Evolutionary conservation across 1,140 invertebrate genomes (phyloP).

Genomic region (Panonychus citri): DNA sequence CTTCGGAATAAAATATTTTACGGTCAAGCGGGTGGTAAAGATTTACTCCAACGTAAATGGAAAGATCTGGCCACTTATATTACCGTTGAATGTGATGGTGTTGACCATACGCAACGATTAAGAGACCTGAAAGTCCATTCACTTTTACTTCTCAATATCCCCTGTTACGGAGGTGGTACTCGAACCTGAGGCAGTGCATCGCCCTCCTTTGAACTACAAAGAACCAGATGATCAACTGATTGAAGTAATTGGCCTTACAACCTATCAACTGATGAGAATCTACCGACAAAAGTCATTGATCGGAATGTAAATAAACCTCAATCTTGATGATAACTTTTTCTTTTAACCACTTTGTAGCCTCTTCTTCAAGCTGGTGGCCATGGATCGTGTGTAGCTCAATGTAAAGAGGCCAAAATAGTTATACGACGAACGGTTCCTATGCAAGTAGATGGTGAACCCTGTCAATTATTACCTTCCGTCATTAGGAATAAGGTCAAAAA

Average conservation of each 20-base stretch:
- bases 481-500: conserved; percentile 64
- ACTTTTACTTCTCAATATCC: conserved; percentile 84
- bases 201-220: conserved; percentile 39
- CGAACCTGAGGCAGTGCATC: conserved; percentile 67
- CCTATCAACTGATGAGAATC: conserved; percentile 73
- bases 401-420: conserved; percentile 58
- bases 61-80: conserved; percentile 78
- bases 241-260: conserved; percentile 89
- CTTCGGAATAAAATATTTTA: conserved; percentile 94
- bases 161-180: conserved; percentile 47
- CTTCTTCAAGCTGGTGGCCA: conserved; percentile 87
- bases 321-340: no score
- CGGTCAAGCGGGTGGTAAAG: conserved; percentile 88
- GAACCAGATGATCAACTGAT: conserved; percentile 78
- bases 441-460: conserved; percentile 87
- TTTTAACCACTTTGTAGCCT: conserved; percentile 36
- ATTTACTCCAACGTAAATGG: conserved; percentile 81
- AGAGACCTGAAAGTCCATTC: conserved; percentile 83
- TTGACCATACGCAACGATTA: conserved; percentile 70
- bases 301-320: no score
- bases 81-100: conserved; percentile 78
- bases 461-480: conserved; percentile 65
- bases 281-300: no score
- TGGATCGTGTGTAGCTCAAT: conserved; percentile 83
- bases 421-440: conserved; percentile 78